Evolutionary conservation across 2,888 invertebrate species (phyloP), one percentile per base, ranked within the genome.

Genomic region (Drosophila crucigera): DNA sequence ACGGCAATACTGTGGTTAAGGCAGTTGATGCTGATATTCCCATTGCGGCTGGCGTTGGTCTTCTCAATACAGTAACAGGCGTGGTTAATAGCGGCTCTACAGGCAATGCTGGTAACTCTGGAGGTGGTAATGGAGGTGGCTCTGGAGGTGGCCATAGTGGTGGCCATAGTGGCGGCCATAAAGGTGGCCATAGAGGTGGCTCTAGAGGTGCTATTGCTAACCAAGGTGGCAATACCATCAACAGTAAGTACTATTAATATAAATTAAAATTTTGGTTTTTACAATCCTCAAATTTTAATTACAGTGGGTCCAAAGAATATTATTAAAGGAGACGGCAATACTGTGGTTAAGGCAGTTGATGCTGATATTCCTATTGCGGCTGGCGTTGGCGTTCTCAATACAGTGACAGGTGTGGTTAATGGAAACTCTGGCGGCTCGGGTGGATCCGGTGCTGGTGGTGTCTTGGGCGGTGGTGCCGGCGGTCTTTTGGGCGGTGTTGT

Each of bases 311-410:
- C 66, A 1, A 50, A 66, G 7, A 50, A 49, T 3, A 3, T 58
- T 2, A 33, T 81, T 10, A 39, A 2, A 0, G 82, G 82, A 0
- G 30, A 49, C 19, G 50, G 41, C 3, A 82, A 80, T 25, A 25
- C n/a, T 0, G 2, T 74, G 1, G 14, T 67, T 6, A 49, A 66
- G 0, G 16, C 33, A 22, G 25, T 73, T 1, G 64, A 78, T 60
- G 39, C 59, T 3, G 10, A 49, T 1, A 19, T 62, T 2, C 56
- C 67, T 0, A 11, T 73, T 3, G 28, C 41, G 4, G 56, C 67
- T 2, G 43, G 49, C 33, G 66, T 66, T 4, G 2, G 10, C 2
- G 4, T n/a, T 6, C 65, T 76, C 0, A 70, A 70, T 35, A 39
- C 3, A 16, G 14, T 69, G 1, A 53, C 43, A 0, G 75, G 68